Conservation (phyloP, 2,113 vertebrate genomes). For the Anguilla rostrata region DNA sequence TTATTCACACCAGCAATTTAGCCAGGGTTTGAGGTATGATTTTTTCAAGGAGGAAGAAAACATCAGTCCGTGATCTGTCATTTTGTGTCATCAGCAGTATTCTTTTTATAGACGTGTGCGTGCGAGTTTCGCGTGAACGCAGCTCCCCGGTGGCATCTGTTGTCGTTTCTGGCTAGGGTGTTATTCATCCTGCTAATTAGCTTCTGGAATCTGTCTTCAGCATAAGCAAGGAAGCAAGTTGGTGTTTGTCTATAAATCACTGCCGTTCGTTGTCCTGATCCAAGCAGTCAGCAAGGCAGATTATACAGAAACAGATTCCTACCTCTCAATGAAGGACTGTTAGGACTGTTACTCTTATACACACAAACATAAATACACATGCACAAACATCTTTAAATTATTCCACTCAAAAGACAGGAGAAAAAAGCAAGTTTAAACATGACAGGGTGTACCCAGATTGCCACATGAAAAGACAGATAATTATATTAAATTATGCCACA, state of each 20-base stretch:
- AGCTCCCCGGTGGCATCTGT: constrained; percentile 20
- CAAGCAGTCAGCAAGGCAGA: neutral
- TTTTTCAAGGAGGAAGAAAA: neutral
- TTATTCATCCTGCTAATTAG: constrained; percentile 34
- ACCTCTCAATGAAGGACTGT: neutral
- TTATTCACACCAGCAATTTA: constrained; percentile 11
- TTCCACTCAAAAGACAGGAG: neutral
- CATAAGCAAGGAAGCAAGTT: neutral
- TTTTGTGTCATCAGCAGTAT: neutral
- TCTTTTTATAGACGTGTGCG: neutral
- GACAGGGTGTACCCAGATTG: neutral
- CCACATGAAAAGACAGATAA: neutral
- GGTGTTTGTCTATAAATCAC: constrained; percentile 19
- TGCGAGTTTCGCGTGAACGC: neutral
- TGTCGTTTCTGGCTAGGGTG: constrained; percentile 11
- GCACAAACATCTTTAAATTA: neutral
- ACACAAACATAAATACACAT: neutral
- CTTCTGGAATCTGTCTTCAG: neutral
- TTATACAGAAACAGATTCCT: neutral
- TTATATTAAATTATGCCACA: neutral
- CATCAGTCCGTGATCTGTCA: neutral
- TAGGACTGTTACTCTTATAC: neutral
- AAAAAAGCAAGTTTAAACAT: neutral
- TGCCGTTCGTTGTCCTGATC: neutral
- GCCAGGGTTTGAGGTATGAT: neutral